A percentile compares a stretch with the other conserved stretches of the same genome.
These are phyloP conservation scores for Callyntrura guangdongensis DNA, from an alignment of 2,888 invertebrate species.

Conservation along the genomic window DNA sequence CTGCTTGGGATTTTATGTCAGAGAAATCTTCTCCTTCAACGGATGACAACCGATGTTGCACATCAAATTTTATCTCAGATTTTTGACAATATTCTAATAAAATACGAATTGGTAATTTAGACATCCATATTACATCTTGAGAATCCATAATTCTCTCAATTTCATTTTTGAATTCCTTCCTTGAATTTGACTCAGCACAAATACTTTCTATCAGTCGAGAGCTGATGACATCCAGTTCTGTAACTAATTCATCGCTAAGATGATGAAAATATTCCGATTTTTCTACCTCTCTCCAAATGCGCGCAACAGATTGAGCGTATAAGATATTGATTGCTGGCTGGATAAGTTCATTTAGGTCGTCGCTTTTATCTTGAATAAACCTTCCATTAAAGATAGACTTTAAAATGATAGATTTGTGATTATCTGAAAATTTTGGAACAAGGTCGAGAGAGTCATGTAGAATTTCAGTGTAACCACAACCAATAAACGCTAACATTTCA, in stretches of 20 bases:
- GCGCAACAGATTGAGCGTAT: conserved; percentile 78
- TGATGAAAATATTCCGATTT: conserved; percentile 73
- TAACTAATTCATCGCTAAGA: conserved; percentile 73
- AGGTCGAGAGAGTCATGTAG: conserved; percentile 55
- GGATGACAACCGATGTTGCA: neutral
- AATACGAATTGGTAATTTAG: conserved; percentile 67
- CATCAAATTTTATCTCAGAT: conserved; percentile 66
- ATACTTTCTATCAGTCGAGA: conserved; percentile 71
- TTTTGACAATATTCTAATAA: conserved; percentile 72
- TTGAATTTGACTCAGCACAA: conserved; percentile 27
- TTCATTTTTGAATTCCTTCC: conserved; percentile 67
- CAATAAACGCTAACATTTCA: conserved; percentile 62
- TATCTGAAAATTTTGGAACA: conserved; percentile 61
- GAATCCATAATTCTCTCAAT: conserved; percentile 4
- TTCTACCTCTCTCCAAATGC: conserved; percentile 79
- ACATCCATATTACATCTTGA: conserved; percentile 63
- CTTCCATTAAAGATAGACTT: conserved; percentile 77
- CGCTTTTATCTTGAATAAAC: conserved; percentile 36
- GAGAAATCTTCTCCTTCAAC: neutral
- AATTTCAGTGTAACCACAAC: conserved; percentile 43
- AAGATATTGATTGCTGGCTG: conserved; percentile 75
- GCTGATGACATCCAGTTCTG: conserved; percentile 71
- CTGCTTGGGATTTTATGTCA: conserved; percentile 68
- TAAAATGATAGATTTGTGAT: conserved; percentile 61
- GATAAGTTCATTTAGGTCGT: conserved; percentile 64